A percentile compares a stretch with the other conserved stretches of the same genome.
Conservation (phyloP, 2,113 vertebrate genomes). For the Oncorhynchus nerka region DNA sequence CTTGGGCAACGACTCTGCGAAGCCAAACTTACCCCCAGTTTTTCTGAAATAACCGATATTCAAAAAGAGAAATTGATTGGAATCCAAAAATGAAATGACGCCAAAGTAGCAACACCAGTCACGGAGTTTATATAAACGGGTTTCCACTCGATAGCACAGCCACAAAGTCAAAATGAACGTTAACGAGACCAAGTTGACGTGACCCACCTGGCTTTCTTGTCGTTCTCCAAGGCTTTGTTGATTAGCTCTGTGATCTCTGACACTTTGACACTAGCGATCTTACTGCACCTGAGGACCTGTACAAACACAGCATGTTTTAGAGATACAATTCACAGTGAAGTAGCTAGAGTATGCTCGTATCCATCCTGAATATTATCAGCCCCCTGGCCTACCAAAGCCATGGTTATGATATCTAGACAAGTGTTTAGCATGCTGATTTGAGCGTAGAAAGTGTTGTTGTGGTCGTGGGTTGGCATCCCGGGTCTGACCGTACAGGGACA, state of each 20-base stretch:
- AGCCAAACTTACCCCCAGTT: constrained; percentile 88
- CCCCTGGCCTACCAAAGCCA: no score
- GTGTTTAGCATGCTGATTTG: no score
- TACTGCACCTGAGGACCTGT: constrained; percentile 94
- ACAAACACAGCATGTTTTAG: not conserved
- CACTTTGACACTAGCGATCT: constrained; percentile 95
- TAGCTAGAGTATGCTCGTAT: no score
- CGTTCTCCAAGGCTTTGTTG: constrained; percentile 88
- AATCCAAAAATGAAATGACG: not conserved
- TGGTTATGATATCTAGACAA: no score
- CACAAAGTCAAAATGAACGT: no score
- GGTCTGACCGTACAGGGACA: no score
- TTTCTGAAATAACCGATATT: constrained; percentile 74
- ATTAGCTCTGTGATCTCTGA: constrained; percentile 93
- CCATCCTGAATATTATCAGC: no score
- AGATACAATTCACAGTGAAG: no score
- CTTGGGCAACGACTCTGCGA: constrained; percentile 87
- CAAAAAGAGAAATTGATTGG: no score
- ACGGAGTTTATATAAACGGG: not conserved
- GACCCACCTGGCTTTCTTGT: constrained; percentile 84
- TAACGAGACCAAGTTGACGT: not conserved
- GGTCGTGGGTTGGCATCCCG: no score
- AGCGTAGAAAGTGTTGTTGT: no score
- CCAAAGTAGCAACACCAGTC: not conserved
- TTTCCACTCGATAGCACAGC: not conserved